Base-by-base conservation (phyloP, 2,888 invertebrate species). In the Tetropium fuscum region DNA sequence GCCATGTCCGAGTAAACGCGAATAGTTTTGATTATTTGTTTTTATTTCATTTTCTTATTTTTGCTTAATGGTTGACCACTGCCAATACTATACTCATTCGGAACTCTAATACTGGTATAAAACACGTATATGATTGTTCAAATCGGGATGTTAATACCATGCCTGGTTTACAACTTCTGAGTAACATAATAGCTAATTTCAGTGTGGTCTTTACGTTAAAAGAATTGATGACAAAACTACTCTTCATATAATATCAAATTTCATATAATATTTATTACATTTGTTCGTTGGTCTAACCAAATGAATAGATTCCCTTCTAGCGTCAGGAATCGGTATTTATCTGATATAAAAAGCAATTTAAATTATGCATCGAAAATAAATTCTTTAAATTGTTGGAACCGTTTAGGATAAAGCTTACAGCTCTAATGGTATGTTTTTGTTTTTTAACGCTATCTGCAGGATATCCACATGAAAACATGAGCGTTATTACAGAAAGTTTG, bases 191-290 rank as follows among this genome's bases (percentile, higher is more conserved):
- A 56, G 56, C 56, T 40, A 15, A 49, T 38, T 13, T 40, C 41
- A 56, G 64, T 64, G 64, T 64, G 64, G 64, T 61, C 64, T 49
- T 16, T 53, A 20, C 48, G 22, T 48, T 61, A 55, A 54, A 22
- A 44, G 58, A 60, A 64, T 56, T 53, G 64, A 61, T 53, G 64
- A 64, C 64, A 64, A 56, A 56, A 58, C 53, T 58, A 56, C 58
- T 63, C 63, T 53, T 48, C 63, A 45, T 19, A 53, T 40, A 45
- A 19, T 61, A 40, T 64, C 61, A 48, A 40, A 40, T 64, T 64
- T 64, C 64, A 64, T 64, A 61, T 58, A 41, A 48, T 49, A 64
- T 64, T 64, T 61, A 64, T 61, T 40, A 54, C 58, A 27, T 60
- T 45, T 44, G 13, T 13, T 15, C 10, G 10, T 20, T 43, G 7